Base-by-base conservation (phyloP, 2,888 invertebrate species). In the Abrostola triplasia region DNA sequence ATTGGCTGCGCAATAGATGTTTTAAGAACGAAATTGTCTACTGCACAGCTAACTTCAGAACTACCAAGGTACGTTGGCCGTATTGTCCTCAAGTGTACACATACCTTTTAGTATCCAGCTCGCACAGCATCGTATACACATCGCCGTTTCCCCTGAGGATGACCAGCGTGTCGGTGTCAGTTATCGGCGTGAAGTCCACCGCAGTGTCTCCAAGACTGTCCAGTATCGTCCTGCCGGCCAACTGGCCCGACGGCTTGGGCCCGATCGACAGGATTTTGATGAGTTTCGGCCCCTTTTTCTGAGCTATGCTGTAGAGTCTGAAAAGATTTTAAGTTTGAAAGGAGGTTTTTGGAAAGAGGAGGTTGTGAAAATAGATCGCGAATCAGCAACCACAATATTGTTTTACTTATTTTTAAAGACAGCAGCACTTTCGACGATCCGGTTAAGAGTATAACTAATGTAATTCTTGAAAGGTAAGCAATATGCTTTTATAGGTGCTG, bases 71-170 rank as follows among this genome's bases (percentile, higher is more conserved):
- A n/a, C n/a, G n/a, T n/a, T n/a, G n/a, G n/a, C n/a, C n/a, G n/a
- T n/a, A n/a, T n/a, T n/a, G 5, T 40, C 40, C 10, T 36, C 4
- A 9, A 11, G 0, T 0, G 5, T 9, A 11, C 36, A 57, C 79
- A 73, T 52, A 93, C 94, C 84, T 87, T 37, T 89, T 90, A 5
- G 77, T 80, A 0, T 91, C 90, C 68, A 94, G 68, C 4, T 89
- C 88, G 50, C 90, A 90, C 6, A 83, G 72, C 88, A 94, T 86
- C 88, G 95, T 95, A 77, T 96, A 97, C 6, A 99, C 96, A 75
- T 97, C 97, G 0, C 98, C 98, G 85, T 98, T 98, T 0, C 98
- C 98, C 59, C 97, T 95, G 57, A 99, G 93, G 59, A 98, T 95
- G 59, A 97, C 96, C 59, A 98, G 95, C 9, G 84, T 77, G 6